Conservation (phyloP, 2,888 invertebrate species). For the Diaprepes abbreviatus region DNA sequence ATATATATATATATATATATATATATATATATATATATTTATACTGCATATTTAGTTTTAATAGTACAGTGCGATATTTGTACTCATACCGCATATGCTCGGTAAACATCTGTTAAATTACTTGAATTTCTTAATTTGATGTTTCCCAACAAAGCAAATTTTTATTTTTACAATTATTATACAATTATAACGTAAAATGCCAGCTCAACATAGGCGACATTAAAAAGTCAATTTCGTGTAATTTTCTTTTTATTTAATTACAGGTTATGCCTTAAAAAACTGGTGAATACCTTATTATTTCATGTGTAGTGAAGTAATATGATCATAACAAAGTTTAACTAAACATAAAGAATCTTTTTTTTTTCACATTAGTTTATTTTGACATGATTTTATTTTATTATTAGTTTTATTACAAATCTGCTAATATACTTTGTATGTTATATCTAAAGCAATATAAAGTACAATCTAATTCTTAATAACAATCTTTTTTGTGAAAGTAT, state of each 20-base stretch:
- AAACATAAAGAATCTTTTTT: background rate
- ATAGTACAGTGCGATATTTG: too few relatives aligned
- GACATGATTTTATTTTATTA: background rate
- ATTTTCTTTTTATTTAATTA: conserved; percentile 1
- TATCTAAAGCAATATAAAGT: too few relatives aligned
- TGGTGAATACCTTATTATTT: conserved; percentile 7
- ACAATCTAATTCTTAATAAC: too few relatives aligned
- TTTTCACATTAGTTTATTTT: background rate
- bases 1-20: too few relatives aligned
- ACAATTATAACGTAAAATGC: conserved; percentile 3
- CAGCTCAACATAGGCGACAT: background rate
- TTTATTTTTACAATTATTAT: background rate
- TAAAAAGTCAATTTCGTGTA: background rate
- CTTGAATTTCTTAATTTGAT: conserved; percentile 5
- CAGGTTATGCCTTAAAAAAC: background rate
- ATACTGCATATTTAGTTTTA: too few relatives aligned
- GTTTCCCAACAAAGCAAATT: background rate
- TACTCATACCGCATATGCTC: too few relatives aligned
- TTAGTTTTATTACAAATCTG: too few relatives aligned
- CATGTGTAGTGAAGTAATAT: background rate
- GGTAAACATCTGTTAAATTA: conserved; percentile 1
- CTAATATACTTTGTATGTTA: too few relatives aligned
- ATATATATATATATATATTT: too few relatives aligned
- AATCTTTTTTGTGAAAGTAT: too few relatives aligned
- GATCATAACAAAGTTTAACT: background rate